Evolutionary conservation across 2,797 vertebrate genomes (phyloP).

Genomic region (Heterohyrax brucei): DNA sequence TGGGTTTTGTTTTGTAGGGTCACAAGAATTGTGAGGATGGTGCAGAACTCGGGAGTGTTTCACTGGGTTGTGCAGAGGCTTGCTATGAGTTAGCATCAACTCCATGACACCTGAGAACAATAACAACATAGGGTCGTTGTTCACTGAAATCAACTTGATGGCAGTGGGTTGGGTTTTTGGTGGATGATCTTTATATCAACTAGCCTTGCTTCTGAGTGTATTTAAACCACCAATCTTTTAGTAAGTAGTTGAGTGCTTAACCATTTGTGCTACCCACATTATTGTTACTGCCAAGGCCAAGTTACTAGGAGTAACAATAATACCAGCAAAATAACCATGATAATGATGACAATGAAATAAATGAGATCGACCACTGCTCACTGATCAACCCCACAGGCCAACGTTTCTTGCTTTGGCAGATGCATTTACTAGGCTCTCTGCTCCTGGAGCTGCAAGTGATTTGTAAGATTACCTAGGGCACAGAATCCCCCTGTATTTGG

Average conservation of each 20-base stretch:
- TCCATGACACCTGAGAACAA: too few species aligned
- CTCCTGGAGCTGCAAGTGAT: constrained; percentile 31
- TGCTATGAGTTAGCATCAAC: too few species aligned
- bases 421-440: constrained; percentile 35
- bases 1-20: too few species aligned
- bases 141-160: too few species aligned
- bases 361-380: not conserved
- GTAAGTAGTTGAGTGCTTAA: not conserved
- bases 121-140: too few species aligned
- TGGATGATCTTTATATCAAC: not conserved
- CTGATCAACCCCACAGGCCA: not conserved
- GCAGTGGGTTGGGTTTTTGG: not conserved
- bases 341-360: not conserved
- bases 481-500: not conserved
- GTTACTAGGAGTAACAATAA: not conserved
- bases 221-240: not conserved
- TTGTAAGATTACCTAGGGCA: constrained; percentile 28
- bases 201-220: not conserved
- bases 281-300: too few species aligned
- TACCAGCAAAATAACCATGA: not conserved
- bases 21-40: too few species aligned
- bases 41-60: too few species aligned
- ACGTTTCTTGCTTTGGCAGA: not conserved
- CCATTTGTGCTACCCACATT: not conserved
- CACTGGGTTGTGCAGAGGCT: too few species aligned